Evolutionary conservation across 2,888 invertebrate genomes (phyloP).

Genomic region (Andrena bucephala): DNA sequence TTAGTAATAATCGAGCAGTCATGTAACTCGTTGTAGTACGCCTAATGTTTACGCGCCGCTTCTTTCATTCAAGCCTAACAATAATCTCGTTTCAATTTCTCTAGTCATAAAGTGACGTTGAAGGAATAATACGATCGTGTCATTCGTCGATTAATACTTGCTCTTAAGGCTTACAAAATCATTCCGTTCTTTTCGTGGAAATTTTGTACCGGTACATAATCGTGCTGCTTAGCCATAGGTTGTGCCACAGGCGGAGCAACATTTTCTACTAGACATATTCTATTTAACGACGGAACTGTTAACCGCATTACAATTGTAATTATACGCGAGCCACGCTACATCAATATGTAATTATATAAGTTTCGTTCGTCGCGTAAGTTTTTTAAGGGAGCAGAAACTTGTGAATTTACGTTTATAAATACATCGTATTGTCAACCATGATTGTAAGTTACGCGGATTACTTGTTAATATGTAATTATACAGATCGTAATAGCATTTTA

Average conservation of each 20-base stretch:
- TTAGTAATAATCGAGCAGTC: constrained; percentile 15
- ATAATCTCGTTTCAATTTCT: constrained; percentile 47
- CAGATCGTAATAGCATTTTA: constrained; percentile 36
- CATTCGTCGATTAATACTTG: constrained; percentile 2
- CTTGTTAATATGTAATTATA: constrained; percentile 63
- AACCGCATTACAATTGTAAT: constrained; percentile 61
- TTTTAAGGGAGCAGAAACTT: constrained; percentile 41
- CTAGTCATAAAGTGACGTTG: constrained; percentile 65
- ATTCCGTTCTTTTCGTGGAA: constrained; percentile 15
- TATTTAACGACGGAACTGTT: constrained; percentile 67
- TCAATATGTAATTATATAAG: constrained; percentile 55
- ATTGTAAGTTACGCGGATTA: constrained; percentile 52
- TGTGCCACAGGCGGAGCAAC: constrained; percentile 65
- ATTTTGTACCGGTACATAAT: constrained; percentile 68
- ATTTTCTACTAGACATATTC: constrained; percentile 58
- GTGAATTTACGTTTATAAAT: constrained; percentile 50
- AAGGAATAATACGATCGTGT: constrained; percentile 35
- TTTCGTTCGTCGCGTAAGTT: constrained; percentile 40
- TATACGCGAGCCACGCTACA: constrained; percentile 45
- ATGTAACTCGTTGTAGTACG: constrained; percentile 13
- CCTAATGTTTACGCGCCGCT: neutral
- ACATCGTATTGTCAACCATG: constrained; percentile 36
- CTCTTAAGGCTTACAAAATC: constrained; percentile 11
- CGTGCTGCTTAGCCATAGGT: constrained; percentile 71
- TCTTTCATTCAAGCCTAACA: constrained; percentile 11